phyloP scores from a whole-genome alignment of 2,888 invertebrate species.

The Thymelicus sylvestris region DNA sequence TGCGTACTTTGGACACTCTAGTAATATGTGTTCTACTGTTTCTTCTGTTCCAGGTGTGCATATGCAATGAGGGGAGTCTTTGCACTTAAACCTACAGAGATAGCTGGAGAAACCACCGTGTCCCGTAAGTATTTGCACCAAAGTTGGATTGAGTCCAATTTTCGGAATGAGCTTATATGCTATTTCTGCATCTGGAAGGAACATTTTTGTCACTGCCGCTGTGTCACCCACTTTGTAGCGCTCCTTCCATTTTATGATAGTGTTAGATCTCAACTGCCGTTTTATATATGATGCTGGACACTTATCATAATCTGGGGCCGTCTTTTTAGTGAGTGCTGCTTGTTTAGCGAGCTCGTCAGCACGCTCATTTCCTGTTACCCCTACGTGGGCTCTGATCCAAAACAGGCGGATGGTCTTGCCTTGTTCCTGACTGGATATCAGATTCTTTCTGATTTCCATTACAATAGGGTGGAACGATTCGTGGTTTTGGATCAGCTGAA shows the following conservation, averaged over 20 bases:
- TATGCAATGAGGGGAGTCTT: neutral
- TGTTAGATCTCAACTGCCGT: neutral
- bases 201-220: neutral
- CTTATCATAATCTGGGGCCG: neutral
- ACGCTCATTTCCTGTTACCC: constrained; percentile 3
- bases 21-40: neutral
- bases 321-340: neutral
- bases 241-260: neutral
- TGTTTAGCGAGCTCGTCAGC: constrained; percentile 13
- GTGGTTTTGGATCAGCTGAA: neutral
- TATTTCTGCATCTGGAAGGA: neutral
- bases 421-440: neutral
- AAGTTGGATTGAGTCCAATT: neutral
- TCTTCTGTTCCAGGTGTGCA: neutral
- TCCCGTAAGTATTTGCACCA: neutral
- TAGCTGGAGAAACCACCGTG: neutral
- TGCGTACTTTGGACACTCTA: neutral
- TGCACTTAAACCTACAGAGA: neutral
- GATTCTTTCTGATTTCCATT: neutral
- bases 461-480: neutral
- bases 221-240: neutral
- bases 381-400: constrained; percentile 10
- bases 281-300: neutral
- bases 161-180: neutral
- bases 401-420: neutral